Base-by-base conservation (phyloP, 2,888 invertebrate genomes). In the Phymatocera aterrima region DNA sequence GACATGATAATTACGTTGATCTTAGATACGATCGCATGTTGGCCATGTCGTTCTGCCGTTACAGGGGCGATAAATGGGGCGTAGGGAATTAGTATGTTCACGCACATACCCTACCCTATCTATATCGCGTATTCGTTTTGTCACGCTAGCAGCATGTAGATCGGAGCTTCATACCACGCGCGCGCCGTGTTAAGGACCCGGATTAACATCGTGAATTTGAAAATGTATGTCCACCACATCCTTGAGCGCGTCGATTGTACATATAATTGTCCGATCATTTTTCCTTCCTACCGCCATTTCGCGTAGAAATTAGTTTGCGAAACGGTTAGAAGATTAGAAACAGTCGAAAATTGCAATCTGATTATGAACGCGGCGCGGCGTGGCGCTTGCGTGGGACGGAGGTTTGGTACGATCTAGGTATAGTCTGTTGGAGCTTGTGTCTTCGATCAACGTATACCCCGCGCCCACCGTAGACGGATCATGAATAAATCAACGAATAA, bases 1-100 rank as follows among this genome's bases (percentile, higher is more conserved):
- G 84, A 84, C 84, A 81, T 83, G 81, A 84, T 84, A 84, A 84
- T 84, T 84, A 82, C 80, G 40, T 28, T 24, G 34, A 51, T 48
- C 18, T 40, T 40, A 75, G 75, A 75, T 75, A 54, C 12, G n/a
- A 75, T 75, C 75, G 57, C 24, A 40, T 48, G 48, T 34, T 31
- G 72, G 6, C 75, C 51, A 24, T 48, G 31, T 72, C 68, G 68
- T 5, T 28, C 24, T 72, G 34, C 40, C 28, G 70, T 51, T 72
- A 48, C 34, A 6, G n/a, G 31, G 1, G 34, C 48, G 31, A 51
- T 51, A 72, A 24, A 43, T 43, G 24, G 68, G 40, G 28, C 34
- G 48, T 72, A 48, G 48, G 48, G 46, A 28, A 68, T 46, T 31
- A 37, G n/a, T 34, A 61, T 61, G n/a, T 31, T 28, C 28, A 37